Evolutionary conservation across 2,113 vertebrate genomes (phyloP).

Genomic region (Aldabrachelys gigantea): DNA sequence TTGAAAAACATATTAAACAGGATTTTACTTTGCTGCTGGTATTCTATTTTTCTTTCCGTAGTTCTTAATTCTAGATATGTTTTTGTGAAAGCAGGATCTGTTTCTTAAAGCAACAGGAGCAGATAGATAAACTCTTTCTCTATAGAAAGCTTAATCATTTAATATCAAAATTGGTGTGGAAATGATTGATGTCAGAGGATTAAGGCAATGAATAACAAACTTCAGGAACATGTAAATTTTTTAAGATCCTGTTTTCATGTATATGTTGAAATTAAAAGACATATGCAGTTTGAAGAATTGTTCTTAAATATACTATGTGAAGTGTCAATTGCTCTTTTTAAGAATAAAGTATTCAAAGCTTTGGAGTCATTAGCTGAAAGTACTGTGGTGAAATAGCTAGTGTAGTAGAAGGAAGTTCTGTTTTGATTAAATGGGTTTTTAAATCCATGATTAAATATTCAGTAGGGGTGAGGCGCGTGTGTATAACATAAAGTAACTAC

Average conservation of each 20-base stretch:
- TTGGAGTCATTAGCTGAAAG: not conserved
- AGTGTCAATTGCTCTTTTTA: not conserved
- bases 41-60: not conserved
- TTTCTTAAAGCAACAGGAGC: not conserved
- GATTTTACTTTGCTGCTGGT: not conserved
- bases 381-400: not conserved
- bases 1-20: rapidly evolving
- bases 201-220: not conserved
- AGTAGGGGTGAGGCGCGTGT: not conserved
- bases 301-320: not conserved
- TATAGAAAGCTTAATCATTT: not conserved
- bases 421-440: not conserved
- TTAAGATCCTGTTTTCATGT: not conserved
- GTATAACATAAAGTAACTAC: not conserved
- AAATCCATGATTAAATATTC: not conserved
- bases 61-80: rapidly evolving
- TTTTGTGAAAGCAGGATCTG: not conserved
- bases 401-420: not conserved
- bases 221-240: not conserved
- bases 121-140: not conserved
- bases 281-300: not conserved
- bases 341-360: not conserved
- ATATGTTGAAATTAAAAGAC: not conserved
- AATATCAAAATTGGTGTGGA: not conserved
- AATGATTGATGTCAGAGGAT: rapidly evolving